Evolutionary conservation across 2,888 invertebrate genomes (phyloP).

Genomic region (Machimus atricapillus): DNA sequence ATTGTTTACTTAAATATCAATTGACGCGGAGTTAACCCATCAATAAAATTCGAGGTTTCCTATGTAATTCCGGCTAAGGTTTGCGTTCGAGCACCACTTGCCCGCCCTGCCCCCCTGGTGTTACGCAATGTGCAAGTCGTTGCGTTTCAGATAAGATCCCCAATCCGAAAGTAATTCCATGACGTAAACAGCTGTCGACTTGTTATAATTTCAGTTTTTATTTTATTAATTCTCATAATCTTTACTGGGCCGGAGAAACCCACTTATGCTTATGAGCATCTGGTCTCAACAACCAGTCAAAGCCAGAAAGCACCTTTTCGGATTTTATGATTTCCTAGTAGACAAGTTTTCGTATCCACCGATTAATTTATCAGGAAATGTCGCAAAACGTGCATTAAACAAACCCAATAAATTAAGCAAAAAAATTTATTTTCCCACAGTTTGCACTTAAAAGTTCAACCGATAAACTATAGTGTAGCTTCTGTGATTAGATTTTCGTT

Average conservation of each 20-base stretch:
- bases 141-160: not conserved
- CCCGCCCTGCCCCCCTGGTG: not conserved
- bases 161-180: not conserved
- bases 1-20: constrained; percentile 26
- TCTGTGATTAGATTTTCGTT: not conserved
- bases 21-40: constrained; percentile 15
- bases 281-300: not conserved
- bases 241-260: not conserved
- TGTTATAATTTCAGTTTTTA: not conserved
- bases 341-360: not conserved
- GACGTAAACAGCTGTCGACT: not conserved
- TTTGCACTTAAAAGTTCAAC: not conserved
- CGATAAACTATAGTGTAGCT: not conserved
- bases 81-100: no score
- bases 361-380: not conserved
- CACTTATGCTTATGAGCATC: not conserved
- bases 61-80: not conserved
- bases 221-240: not conserved
- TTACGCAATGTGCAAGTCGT: not conserved
- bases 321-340: not conserved
- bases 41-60: constrained; percentile 22
- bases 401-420: not conserved
- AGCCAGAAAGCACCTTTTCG: not conserved
- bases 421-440: not conserved
- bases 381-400: not conserved